Percentiles rank a stretch among this genome's conserved stretches.
phyloP scores from a whole-genome alignment of 2,888 invertebrate genomes.

The Psococerastis gibbosa region DNA sequence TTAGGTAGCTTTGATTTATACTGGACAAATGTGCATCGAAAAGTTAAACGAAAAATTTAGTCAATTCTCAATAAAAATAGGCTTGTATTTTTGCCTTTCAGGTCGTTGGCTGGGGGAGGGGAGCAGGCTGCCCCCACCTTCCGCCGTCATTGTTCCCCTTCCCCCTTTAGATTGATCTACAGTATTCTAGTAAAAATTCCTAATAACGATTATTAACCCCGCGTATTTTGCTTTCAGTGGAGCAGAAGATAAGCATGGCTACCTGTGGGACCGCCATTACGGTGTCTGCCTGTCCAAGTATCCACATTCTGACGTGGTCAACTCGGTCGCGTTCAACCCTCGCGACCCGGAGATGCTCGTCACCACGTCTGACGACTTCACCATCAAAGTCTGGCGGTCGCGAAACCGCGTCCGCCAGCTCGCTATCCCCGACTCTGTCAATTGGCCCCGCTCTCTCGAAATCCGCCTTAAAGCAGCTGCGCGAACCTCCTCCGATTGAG shows the following conservation, averaged over 20 bases:
- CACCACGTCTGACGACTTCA: constrained; percentile 63
- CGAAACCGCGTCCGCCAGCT: constrained; percentile 29
- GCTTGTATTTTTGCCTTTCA: too few relatives aligned
- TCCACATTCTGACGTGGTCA: constrained; percentile 61
- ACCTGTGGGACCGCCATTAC: constrained; percentile 71
- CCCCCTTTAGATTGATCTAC: too few relatives aligned
- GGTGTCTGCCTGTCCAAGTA: constrained; percentile 55
- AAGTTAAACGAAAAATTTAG: too few relatives aligned
- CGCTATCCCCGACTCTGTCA: constrained; percentile 25
- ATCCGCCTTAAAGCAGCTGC: constrained; percentile 17
- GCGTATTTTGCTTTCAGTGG: too few relatives aligned
- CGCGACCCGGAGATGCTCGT: constrained; percentile 60
- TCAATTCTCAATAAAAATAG: too few relatives aligned
- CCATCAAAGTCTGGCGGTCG: constrained; percentile 42
- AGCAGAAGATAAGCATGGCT: constrained; percentile 65
- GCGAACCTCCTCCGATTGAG: background rate
- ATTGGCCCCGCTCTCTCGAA: constrained; percentile 28
- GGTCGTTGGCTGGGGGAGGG: too few relatives aligned
- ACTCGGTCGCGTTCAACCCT: constrained; percentile 71
- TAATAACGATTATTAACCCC: too few relatives aligned
- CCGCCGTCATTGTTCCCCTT: too few relatives aligned
- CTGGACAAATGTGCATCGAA: too few relatives aligned
- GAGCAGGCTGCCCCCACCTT: too few relatives aligned
- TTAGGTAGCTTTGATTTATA: too few relatives aligned
- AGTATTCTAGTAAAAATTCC: too few relatives aligned